These are phyloP conservation scores for Drosophila ustulata DNA, from an alignment of 2,888 invertebrate species.

Conservation along the genomic window DNA sequence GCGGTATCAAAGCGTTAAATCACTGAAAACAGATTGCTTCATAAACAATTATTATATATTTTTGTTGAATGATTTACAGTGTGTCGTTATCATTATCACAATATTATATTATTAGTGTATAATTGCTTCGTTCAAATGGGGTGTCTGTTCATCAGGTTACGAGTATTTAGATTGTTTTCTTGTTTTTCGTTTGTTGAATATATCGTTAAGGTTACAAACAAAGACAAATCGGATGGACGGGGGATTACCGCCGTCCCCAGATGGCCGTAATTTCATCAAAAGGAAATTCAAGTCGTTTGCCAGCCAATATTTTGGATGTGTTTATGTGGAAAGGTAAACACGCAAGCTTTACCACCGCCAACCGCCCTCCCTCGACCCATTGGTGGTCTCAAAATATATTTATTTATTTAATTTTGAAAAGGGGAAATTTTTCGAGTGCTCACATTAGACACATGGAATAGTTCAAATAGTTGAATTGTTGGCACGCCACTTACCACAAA, in stretches of 20 bases:
- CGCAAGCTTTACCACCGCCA: slow-evolving; percentile 40
- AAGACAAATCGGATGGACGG: slow-evolving; percentile 23
- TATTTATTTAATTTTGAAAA: slow-evolving; percentile 65
- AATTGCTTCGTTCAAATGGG: slow-evolving; percentile 11
- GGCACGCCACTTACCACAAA: slow-evolving; percentile 73
- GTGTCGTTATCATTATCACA: slow-evolving; percentile 10
- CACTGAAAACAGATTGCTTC: slow-evolving; percentile 8
- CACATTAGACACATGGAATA: slow-evolving; percentile 59
- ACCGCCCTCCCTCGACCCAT: not conserved
- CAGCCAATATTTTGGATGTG: slow-evolving; percentile 57
- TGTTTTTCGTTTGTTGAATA: slow-evolving; percentile 25
- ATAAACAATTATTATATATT: slow-evolving; percentile 15
- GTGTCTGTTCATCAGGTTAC: not conserved
- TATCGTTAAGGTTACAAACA: slow-evolving; percentile 26
- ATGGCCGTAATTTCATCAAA: slow-evolving; percentile 53
- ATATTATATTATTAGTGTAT: slow-evolving; percentile 34
- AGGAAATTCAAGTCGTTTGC: slow-evolving; percentile 63
- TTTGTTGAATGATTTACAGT: slow-evolving; percentile 10
- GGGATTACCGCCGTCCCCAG: slow-evolving; percentile 58
- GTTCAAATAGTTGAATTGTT: slow-evolving; percentile 67
- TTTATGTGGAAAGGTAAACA: slow-evolving; percentile 74
- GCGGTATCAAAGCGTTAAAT: slow-evolving; percentile 6
- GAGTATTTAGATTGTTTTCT: slow-evolving; percentile 11
- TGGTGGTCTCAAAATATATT: slow-evolving; percentile 15
- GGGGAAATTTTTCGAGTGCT: slow-evolving; percentile 67